Percentiles rank a stretch among this genome's conserved stretches.
Conservation (phyloP, 2,888 invertebrate genomes). For the Lochmaea crataegi region DNA sequence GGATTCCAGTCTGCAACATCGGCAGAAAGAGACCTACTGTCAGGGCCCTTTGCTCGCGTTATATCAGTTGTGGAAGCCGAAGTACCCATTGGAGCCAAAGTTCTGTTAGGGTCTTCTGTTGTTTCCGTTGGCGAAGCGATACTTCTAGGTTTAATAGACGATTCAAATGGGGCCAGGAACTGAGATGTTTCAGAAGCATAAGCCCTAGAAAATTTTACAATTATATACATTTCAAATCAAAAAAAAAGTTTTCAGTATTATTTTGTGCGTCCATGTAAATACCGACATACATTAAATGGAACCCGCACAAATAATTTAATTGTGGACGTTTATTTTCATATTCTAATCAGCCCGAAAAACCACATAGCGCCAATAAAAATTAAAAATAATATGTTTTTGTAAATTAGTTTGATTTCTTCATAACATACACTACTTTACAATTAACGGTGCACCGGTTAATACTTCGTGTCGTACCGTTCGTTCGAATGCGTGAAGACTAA, state of each 20-base stretch:
- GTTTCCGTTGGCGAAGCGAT: constrained; percentile 64
- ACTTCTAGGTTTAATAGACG: constrained; percentile 70
- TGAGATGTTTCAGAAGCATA: constrained; percentile 81
- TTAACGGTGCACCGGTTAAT: no score
- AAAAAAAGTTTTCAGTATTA: no score
- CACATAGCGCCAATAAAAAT: no score
- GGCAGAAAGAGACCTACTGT: constrained; percentile 64
- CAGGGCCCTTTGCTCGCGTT: constrained; percentile 56
- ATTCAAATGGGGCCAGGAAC: constrained; percentile 79
- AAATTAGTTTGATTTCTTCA: no score
- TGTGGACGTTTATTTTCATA: no score
- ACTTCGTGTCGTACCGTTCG: constrained; percentile 36
- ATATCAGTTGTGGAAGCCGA: constrained; percentile 64
- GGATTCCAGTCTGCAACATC: constrained; percentile 86
- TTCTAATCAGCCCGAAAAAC: no score
- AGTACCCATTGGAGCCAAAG: constrained; percentile 58
- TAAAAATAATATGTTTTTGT: no score
- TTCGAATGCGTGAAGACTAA: no score
- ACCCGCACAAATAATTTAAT: no score
- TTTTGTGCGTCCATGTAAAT: no score
- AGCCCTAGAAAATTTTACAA: constrained; percentile 66
- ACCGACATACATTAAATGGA: no score
- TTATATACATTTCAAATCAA: constrained; percentile 51
- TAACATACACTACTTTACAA: no score
- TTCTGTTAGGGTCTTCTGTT: constrained; percentile 53